Percentiles rank a stretch among this genome's conserved stretches.
These are phyloP conservation scores for Syndactyla subalaris DNA, from an alignment of 2,797 vertebrate species.

Conservation along the genomic window DNA sequence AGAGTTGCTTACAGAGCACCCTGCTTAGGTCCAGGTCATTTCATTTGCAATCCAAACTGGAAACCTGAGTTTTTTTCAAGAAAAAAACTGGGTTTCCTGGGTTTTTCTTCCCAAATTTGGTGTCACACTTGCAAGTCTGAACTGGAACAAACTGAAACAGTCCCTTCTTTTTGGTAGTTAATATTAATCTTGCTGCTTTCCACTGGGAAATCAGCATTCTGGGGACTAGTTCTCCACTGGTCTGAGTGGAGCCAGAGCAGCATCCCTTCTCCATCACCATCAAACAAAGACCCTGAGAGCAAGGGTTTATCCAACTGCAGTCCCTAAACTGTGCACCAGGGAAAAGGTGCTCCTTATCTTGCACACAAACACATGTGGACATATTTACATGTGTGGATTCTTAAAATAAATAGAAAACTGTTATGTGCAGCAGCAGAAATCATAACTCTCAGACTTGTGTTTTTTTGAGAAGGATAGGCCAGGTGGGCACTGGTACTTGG, in stretches of 20 bases:
- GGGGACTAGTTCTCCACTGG: background rate
- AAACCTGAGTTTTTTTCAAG: background rate
- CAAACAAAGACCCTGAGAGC: background rate
- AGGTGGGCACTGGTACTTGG: background rate
- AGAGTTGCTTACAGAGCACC: background rate
- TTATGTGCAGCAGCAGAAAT: background rate
- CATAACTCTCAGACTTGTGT: accelerated
- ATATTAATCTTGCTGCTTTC: background rate
- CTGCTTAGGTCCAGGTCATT: background rate
- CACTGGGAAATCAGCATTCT: background rate
- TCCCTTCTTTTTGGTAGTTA: background rate
- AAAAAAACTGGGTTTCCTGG: too few species aligned
- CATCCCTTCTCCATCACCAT: background rate
- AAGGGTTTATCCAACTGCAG: background rate
- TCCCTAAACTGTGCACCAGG: background rate
- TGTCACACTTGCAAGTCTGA: background rate
- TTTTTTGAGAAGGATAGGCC: background rate
- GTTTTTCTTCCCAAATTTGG: background rate
- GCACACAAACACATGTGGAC: background rate
- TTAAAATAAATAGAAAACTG: background rate
- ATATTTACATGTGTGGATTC: accelerated
- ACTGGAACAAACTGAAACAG: background rate
- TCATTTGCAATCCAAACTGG: background rate
- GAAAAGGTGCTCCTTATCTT: background rate
- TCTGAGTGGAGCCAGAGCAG: background rate